Evolutionary conservation across 2,888 invertebrate species (phyloP).

Genomic region (Sabellastarte sp.): DNA sequence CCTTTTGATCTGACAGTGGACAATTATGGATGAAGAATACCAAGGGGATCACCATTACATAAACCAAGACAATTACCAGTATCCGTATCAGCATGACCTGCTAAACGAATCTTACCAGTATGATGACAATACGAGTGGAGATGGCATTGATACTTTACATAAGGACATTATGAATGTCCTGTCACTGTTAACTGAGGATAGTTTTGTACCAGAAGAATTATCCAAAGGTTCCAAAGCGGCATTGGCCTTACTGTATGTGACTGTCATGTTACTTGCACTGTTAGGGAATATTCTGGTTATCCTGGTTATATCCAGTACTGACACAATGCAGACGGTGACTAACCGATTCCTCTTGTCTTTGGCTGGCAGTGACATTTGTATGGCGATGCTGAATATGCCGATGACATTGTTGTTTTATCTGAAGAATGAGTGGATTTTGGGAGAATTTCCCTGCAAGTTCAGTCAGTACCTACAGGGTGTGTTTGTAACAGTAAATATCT

Average conservation of each 20-base stretch:
- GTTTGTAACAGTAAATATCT: constrained; percentile 39
- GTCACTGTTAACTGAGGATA: too few species aligned
- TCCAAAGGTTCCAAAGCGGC: too few species aligned
- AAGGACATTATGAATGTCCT: too few species aligned
- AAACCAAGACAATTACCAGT: too few species aligned
- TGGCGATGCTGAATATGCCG: constrained; percentile 42
- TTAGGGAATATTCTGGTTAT: constrained; percentile 39
- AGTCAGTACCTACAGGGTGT: constrained; percentile 39
- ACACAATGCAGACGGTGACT: constrained; percentile 35
- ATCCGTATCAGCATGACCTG: too few species aligned
- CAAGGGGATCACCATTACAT: too few species aligned
- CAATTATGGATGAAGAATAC: too few species aligned
- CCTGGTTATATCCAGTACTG: constrained; percentile 30
- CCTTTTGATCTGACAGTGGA: too few species aligned
- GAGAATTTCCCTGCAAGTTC: constrained; percentile 39
- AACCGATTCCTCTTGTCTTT: constrained; percentile 44
- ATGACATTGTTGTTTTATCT: constrained; percentile 34
- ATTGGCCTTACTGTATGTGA: constrained; percentile 25
- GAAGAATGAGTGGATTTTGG: constrained; percentile 37
- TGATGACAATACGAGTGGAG: too few species aligned
- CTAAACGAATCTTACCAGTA: too few species aligned
- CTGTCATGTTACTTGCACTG: constrained; percentile 36
- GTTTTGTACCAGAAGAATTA: too few species aligned
- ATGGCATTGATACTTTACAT: too few species aligned
- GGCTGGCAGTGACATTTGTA: constrained; percentile 40